Base-by-base conservation (phyloP, 2,888 invertebrate species). In the Poecilobothrus nobilitatus region DNA sequence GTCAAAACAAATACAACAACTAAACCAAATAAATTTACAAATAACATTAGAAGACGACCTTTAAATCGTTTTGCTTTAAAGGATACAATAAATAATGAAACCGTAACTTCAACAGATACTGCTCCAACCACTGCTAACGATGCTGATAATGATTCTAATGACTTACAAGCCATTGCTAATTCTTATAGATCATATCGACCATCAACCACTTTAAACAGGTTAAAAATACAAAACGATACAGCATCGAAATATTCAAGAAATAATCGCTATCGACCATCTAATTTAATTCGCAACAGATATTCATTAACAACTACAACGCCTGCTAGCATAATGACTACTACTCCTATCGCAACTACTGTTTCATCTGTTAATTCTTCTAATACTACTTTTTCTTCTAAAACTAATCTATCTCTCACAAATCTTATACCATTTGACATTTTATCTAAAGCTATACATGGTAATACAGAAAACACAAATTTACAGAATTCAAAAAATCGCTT, bases 111-210 rank as follows among this genome's bases (percentile, higher is more conserved):
- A 18, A 53, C 2, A 18, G 18, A 37, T 8, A 34, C 34, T 18
- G 33, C 12, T 18, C 5, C 22, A 6, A 66, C 27, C 15, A 6
- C 18, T 10, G 2, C 1, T 18, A 63, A 22, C 10, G 27, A 12
- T 27, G 10, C 2, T 62, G 62, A 62, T 21, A n/a, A 62, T 1
- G 62, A 62, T 12, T 20, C 21, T 18, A 62, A 33, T 66, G 70
- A 70, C n/a, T 65, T 70, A 66, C 64, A 66, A 8, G 66, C 70
- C 15, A 21, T 68, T 22, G 70, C 68, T 0, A 66, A 67, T 34
- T 67, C 68, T 7, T 68, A 70, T 53, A 67, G 68, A 53, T 15
- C 53, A 53, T 53, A 53, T 53, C 18, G 22, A 41, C 15, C 64
- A 66, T 33, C 34, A 66, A 21, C 53, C 62, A 21, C 37, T 63